phyloP scores from a whole-genome alignment of 2,113 vertebrate genomes.

The Axis porcinus region DNA sequence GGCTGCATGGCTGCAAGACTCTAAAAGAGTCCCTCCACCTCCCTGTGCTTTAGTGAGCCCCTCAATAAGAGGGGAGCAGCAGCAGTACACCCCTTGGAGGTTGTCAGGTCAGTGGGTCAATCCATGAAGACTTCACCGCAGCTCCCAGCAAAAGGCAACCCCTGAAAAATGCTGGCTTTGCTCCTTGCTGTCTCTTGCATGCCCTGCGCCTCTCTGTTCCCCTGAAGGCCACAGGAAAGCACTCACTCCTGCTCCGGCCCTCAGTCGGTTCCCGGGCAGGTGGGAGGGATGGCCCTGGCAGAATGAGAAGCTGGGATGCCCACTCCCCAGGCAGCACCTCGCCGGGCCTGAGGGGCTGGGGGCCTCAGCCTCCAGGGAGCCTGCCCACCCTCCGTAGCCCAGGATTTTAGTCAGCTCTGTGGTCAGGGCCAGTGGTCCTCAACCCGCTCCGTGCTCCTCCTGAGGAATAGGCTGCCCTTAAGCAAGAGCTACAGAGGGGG shows the following conservation, averaged over 20 bases:
- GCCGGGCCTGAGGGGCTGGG: background rate
- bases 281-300: background rate
- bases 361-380: background rate
- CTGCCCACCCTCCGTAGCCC: background rate
- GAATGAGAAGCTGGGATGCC: background rate
- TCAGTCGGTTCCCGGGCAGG: too few species aligned
- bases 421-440: background rate
- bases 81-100: background rate
- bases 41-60: background rate
- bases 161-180: background rate
- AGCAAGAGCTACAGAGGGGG: background rate
- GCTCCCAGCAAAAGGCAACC: background rate
- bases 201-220: too few species aligned
- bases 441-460: background rate
- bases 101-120: rapidly evolving
- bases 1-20: background rate
- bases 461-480: background rate
- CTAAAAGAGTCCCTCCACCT: background rate
- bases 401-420: background rate
- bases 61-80: background rate
- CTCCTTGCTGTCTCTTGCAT: too few species aligned
- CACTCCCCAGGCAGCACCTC: background rate
- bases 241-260: background rate
- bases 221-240: background rate
- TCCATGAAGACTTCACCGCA: background rate